Evolutionary conservation across 2,888 invertebrate species (phyloP).

Genomic region (Melanostoma scalare): DNA sequence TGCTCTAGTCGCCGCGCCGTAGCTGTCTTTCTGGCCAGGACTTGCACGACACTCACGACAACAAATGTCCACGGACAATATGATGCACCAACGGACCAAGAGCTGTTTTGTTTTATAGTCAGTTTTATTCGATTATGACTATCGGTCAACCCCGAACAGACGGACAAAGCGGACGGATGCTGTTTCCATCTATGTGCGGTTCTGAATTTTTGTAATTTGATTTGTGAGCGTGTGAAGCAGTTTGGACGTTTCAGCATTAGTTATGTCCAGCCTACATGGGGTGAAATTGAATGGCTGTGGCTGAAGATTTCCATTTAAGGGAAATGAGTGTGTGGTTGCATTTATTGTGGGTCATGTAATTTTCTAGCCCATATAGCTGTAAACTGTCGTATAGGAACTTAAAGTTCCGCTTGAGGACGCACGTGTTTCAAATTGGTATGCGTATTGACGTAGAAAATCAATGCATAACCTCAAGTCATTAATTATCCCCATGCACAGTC

Average conservation of each 20-base stretch:
- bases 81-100: constrained; percentile 28
- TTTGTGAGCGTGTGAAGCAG: constrained; percentile 60
- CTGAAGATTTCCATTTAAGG: no score
- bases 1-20: not conserved
- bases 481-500: constrained; percentile 27
- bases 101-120: constrained; percentile 68
- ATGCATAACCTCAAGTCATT: constrained; percentile 39
- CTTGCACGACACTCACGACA: constrained; percentile 67
- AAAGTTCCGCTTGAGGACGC: no score
- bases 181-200: no score
- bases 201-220: constrained; percentile 51
- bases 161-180: constrained; percentile 1
- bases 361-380: no score
- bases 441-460: constrained; percentile 7
- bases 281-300: constrained; percentile 30
- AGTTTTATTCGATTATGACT: constrained; percentile 69
- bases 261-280: constrained; percentile 45
- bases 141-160: constrained; percentile 56
- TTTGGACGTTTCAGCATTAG: constrained; percentile 48
- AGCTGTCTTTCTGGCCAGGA: constrained; percentile 57
- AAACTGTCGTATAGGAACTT: no score
- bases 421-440: no score
- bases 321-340: no score
- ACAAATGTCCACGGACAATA: constrained; percentile 54
- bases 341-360: no score